phyloP scores from a whole-genome alignment of 2,113 vertebrate genomes.

The Microtus ochrogaster region DNA sequence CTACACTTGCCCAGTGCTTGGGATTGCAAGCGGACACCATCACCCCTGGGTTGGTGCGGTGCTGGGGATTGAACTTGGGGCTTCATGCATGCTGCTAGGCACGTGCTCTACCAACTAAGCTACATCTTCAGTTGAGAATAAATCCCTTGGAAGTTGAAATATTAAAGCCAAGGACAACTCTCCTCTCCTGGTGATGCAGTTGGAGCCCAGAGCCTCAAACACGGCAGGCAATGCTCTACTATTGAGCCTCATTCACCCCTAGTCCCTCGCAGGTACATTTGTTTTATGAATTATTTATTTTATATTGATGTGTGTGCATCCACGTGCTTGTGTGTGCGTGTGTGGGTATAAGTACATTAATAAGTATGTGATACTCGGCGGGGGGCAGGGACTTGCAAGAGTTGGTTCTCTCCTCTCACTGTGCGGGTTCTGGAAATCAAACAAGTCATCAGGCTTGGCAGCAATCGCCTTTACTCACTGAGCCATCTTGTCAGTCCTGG shows the following conservation, averaged over 20 bases:
- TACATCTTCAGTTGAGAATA: too few species aligned
- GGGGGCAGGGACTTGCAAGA: background rate
- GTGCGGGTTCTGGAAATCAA: background rate
- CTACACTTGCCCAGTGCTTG: background rate
- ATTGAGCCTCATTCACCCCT: background rate
- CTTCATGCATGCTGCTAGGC: background rate
- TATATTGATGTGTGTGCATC: background rate
- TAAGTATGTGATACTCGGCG: too few species aligned
- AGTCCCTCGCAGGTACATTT: background rate
- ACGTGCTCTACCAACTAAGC: background rate
- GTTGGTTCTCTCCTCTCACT: background rate
- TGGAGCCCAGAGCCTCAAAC: background rate
- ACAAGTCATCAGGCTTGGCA: background rate
- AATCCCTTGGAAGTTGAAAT: constrained; percentile 25
- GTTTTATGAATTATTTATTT: background rate
- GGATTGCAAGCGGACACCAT: background rate
- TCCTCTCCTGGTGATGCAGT: background rate
- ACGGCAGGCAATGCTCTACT: background rate
- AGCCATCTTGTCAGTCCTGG: background rate
- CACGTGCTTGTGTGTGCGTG: too few species aligned
- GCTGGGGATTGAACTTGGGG: background rate
- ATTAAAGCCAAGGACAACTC: background rate
- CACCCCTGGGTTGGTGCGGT: background rate
- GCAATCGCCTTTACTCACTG: background rate
- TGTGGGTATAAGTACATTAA: background rate